phyloP scores from a whole-genome alignment of 2,888 invertebrate species.

The Bugulina stolonifera region DNA sequence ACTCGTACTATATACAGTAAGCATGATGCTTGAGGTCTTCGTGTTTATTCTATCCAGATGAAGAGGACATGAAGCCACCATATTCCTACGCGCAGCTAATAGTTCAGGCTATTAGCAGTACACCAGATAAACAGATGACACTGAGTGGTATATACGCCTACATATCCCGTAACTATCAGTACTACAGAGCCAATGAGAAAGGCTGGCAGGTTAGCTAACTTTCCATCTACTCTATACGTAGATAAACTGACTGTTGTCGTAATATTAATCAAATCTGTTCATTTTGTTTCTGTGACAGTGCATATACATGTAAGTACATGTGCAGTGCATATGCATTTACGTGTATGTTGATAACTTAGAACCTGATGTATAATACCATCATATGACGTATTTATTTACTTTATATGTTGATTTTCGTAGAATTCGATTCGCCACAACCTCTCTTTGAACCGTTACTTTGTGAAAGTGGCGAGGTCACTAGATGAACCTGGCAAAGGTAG shows the following conservation, averaged over 20 bases:
- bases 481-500: constrained; percentile 94
- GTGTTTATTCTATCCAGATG: no score
- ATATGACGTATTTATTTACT: background rate
- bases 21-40: no score
- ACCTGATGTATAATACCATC: background rate
- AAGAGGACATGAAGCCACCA: constrained; percentile 61
- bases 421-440: constrained; percentile 61
- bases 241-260: no score
- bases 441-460: constrained; percentile 60
- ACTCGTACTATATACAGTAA: no score
- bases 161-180: constrained; percentile 92
- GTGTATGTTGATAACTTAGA: background rate
- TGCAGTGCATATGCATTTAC: no score
- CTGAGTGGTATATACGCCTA: constrained; percentile 92
- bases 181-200: constrained; percentile 89
- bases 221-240: no score
- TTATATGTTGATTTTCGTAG: constrained; percentile 35
- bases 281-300: no score
- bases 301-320: no score
- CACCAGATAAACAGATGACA: constrained; percentile 84
- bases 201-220: constrained; percentile 80
- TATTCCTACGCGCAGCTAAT: constrained; percentile 94
- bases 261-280: no score
- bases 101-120: constrained; percentile 87
- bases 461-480: constrained; percentile 81